Evolutionary conservation across 2,113 vertebrate genomes (phyloP).

Genomic region (Prionailurus bengalensis): DNA sequence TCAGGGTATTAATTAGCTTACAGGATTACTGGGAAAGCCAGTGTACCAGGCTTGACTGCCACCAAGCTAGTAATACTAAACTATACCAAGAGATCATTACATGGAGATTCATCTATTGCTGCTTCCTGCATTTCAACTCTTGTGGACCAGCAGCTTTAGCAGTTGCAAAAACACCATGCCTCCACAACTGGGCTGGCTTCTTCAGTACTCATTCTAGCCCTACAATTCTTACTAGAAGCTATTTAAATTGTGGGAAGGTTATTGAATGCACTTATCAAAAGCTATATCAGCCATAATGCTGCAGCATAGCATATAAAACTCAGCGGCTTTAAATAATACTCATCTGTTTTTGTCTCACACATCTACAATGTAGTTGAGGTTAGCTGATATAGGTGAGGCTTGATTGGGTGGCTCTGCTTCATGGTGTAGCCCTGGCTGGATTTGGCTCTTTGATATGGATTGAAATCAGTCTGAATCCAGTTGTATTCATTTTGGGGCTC

Average conservation of each 20-base stretch:
- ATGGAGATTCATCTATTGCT: background rate
- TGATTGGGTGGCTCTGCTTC: background rate
- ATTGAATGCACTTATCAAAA: background rate
- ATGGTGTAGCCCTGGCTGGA: background rate
- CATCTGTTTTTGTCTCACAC: background rate
- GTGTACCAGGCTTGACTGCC: background rate
- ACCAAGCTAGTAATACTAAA: background rate
- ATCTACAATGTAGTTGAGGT: background rate
- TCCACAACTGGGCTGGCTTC: background rate
- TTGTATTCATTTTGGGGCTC: background rate
- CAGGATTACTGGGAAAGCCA: background rate
- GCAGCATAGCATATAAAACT: background rate
- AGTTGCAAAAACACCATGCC: background rate
- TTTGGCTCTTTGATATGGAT: background rate
- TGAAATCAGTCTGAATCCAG: background rate
- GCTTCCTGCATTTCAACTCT: background rate
- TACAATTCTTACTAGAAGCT: background rate
- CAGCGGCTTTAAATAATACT: background rate
- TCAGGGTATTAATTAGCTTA: background rate
- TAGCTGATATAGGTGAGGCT: background rate
- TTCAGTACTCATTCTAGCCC: background rate
- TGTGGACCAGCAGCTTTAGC: background rate
- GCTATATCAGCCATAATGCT: background rate
- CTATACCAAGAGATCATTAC: background rate
- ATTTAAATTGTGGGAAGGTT: background rate